Evolutionary conservation across 1,140 invertebrate genomes (phyloP).

Genomic region (Babylonia areolata): DNA sequence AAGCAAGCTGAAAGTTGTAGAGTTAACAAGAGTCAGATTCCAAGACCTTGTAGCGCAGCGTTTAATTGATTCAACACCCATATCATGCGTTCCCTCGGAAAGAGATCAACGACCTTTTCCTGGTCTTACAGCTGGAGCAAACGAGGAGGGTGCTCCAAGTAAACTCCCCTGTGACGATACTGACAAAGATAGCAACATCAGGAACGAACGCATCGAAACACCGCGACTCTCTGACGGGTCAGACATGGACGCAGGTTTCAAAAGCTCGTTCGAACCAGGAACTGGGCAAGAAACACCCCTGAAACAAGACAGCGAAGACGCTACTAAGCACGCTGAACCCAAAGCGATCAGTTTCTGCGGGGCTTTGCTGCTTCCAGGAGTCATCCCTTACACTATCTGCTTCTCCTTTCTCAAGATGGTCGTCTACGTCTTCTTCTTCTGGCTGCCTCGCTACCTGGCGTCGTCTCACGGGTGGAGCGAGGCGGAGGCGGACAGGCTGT

Average conservation of each 20-base stretch:
- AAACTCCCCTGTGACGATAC: no score
- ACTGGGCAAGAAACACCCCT: not conserved
- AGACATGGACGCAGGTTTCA: not conserved
- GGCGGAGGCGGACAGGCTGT: conserved; percentile 75
- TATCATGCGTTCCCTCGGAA: no score
- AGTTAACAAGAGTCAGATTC: not conserved
- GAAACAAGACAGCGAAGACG: not conserved
- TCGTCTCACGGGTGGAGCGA: conserved; percentile 74
- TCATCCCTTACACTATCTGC: conserved; percentile 77
- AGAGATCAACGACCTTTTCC: no score
- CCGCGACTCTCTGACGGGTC: not conserved
- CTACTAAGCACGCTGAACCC: conserved; percentile 9
- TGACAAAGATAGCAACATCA: not conserved
- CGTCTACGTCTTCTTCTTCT: conserved; percentile 80
- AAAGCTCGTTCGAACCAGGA: not conserved
- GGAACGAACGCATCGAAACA: not conserved
- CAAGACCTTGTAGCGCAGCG: not conserved
- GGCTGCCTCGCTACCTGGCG: conserved; percentile 77
- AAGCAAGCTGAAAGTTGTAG: no score
- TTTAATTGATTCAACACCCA: no score
- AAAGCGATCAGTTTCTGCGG: conserved; percentile 70
- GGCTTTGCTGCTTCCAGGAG: conserved; percentile 77
- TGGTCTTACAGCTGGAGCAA: no score
- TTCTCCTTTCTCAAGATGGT: conserved; percentile 78
- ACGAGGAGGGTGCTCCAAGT: no score